Base-by-base conservation (phyloP, 30 jellyfish, hydroid and myxozoan genomes). In the Pelagia noctiluca region DNA sequence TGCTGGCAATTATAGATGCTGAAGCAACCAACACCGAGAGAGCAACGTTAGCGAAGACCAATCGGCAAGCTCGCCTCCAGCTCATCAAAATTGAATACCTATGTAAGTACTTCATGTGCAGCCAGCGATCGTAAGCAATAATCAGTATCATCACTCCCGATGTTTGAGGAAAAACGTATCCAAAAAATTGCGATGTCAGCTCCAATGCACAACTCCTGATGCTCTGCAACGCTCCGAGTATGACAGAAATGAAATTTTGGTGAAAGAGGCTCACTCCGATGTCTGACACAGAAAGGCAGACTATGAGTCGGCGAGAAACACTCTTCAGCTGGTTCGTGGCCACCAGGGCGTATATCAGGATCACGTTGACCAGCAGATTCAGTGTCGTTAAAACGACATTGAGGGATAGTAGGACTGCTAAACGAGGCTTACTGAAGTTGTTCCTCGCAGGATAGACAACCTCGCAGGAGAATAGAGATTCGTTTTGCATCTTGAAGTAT, bases 111-210 rank as follows among this genome's bases (percentile, higher is more conserved):
- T 54, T 50, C 87, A 75, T 75, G 78, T 75, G 87, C 21, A 75
- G 61, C 32, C 26, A 75, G n/a, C 87, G 34, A 61, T 75, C 87
- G 22, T 49, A n/a, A 19, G 87, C 67, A 8, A 75, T 57, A 29
- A 75, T 48, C 76, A 29, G 21, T 11, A 34, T 32, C 87, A 75
- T 75, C 4, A 75, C 76, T 4, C 77, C 87, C 21, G 87, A 75
- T 29, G 52, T 48, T 53, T 75, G 77, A 0, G 76, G 60, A 63
- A 75, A 75, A 54, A 50, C 52, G 31, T 32, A 75, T 10, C 64
- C 30, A 23, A 75, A 26, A 30, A 54, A 50, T 32, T 75, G 87
- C 30, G 61, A 23, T 13, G 21, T 32, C 26, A 75, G 23, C 25
- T 75, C 87, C n/a, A 50, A 12, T 24, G 50, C 18, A 33, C 87